Base-by-base conservation (phyloP, 2,113 vertebrate species). In the Pedionomus torquatus region DNA sequence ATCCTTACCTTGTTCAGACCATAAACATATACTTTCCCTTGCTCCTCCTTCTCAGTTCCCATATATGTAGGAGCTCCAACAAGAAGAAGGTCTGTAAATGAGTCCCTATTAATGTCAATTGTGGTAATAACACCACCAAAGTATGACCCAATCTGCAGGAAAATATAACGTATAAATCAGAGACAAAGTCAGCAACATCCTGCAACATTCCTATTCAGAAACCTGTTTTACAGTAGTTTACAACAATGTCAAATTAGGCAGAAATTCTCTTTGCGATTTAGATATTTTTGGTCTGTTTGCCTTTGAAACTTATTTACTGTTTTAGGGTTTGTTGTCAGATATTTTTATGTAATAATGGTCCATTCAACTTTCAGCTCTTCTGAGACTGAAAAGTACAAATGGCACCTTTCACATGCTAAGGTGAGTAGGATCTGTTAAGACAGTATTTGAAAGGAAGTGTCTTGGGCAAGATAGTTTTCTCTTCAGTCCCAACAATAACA, bases 41-140 rank as follows among this genome's bases (percentile, higher is more conserved):
- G 99, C 83, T 99, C 99, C 9, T 99, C 98, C 54, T 98, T 98
- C 61, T 99, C 99, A n/a, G 98, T 95, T 66, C 99, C 99, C 99
- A 99, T 99, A 95, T 98, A 99, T 98, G 99, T 99, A 12, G 99
- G 99, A 28, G 99, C 99, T 51, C 99, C 99, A 3, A 99, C 98
- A 44, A 99, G 97, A 77, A 99, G 98, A 37, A 99, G 93, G 71
- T 99, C 99, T 7, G 99, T 99, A 94, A 97, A 95, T 11, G 98
- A 98, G 93, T 99, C 99, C 23, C 93, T 97, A 5, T 99, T 84
- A 1, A 99, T 97, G 37, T 99, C 99, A 0, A 99, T 21, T 4
- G 99, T 99, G 63, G 99, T 99, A 74, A 99, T 98, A 44, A 99
- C 99, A 58, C 99, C 99, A 21, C 99, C 99, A 37, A 99, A 99